Conservation (phyloP, 2,113 vertebrate genomes). For the Spea multiplicata region DNA sequence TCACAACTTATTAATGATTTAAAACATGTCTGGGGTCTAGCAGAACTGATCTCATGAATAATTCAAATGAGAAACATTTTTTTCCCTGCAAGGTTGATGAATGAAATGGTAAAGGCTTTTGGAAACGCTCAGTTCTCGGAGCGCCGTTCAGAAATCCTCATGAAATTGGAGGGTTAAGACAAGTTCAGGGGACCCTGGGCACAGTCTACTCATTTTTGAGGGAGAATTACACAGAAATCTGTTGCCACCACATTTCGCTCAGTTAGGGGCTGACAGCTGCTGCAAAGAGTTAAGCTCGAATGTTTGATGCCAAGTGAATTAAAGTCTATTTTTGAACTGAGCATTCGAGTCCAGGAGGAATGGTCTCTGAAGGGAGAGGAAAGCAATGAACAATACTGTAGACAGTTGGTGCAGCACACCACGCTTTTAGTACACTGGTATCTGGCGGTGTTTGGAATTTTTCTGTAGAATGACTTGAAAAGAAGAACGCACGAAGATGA, state of each 20-base stretch:
- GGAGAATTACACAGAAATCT: conserved; percentile 51
- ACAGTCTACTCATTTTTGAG: conserved; percentile 1
- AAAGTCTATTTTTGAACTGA: conserved; percentile 61
- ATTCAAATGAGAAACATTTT: conserved; percentile 65
- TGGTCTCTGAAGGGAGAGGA: conserved; percentile 54
- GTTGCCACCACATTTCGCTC: conserved; percentile 47
- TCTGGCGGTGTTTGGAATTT: conserved; percentile 36
- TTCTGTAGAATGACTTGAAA: conserved; percentile 72
- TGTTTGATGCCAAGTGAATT: conserved; percentile 61
- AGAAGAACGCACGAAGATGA: conserved; percentile 57
- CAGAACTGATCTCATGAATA: conserved; percentile 68
- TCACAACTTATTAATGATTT: conserved; percentile 65
- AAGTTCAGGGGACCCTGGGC: conserved; percentile 50
- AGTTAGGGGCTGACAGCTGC: conserved; percentile 53
- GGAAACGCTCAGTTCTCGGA: conserved; percentile 54
- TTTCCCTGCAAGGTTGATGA: conserved; percentile 69
- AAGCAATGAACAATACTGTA: conserved; percentile 59
- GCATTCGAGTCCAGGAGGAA: conserved; percentile 57
- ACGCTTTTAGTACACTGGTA: conserved; percentile 38
- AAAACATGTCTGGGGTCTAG: conserved; percentile 58
- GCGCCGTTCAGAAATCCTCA: conserved; percentile 48
- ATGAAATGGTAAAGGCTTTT: conserved; percentile 62
- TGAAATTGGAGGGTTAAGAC: conserved; percentile 49
- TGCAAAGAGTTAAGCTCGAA: conserved; percentile 52
- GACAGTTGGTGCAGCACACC: conserved; percentile 20